Base-by-base conservation (phyloP, 2,113 vertebrate species). In the Piaya cayana region DNA sequence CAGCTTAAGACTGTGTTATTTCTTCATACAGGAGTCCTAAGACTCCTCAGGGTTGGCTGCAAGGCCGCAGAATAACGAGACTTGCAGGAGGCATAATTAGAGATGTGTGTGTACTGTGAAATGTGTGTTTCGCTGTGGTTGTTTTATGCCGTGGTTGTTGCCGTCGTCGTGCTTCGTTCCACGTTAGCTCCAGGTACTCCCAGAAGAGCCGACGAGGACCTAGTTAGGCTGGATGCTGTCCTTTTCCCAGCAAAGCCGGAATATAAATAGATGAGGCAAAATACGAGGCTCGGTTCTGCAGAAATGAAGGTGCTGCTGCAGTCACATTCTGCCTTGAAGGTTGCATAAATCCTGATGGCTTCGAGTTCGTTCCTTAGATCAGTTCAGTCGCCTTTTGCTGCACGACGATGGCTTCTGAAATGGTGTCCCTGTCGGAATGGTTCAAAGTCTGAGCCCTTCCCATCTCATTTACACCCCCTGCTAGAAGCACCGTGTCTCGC, bases 61-160 rank as follows among this genome's bases (percentile, higher is more conserved):
- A n/a, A 58, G 56, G 62, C 55, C 13, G 0, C 1, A 1, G 82
- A 36, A 49, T 32, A 29, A 55, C 49, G 21, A 20, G 83, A 53
- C 47, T 34, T 30, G 29, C 79, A 75, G 56, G 32, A 42, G 86
- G 17, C 8, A 2, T 11, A 3, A 55, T 39, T 32, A 42, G 39
- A 12, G 15, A 30, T 18, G 36, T 2, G 2, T 12, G 8, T 43
- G 39, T 30, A 6, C 34, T 2, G 0, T 30, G 2, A 29, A 9
- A n/a, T n/a, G 37, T 14, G 56, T 5, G 1, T 63, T 69, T 58
- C 21, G 7, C 70, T 14, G 22, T 12, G 42, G 0, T 18, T 30
- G 5, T 77, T 65, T 43, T 3, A 2, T 12, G 30, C 43, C 1
- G 2, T 7, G 37, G 7, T 12, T 49, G 59, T 45, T 60, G 52